Conservation (phyloP, 2,113 vertebrate genomes). For the Potamarius usumacintae region DNA sequence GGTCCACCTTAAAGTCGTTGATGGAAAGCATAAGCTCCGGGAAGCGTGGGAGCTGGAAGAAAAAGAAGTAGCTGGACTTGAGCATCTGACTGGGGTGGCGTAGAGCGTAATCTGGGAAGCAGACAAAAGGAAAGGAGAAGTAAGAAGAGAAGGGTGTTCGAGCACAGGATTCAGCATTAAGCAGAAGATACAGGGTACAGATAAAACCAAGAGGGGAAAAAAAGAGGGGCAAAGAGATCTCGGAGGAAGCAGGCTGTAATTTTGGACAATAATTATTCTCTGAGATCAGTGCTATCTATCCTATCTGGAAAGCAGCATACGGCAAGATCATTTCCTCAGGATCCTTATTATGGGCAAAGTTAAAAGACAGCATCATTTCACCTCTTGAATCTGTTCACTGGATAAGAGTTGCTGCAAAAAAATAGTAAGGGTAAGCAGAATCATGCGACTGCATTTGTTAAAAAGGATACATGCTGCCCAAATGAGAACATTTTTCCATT, state of each 20-base stretch:
- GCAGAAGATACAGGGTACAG: neutral
- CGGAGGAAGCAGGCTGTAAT: neutral
- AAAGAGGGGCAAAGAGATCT: neutral
- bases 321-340: neutral
- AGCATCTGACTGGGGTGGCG: conserved; percentile 92
- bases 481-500: neutral
- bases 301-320: neutral
- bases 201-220: neutral
- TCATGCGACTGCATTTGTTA: neutral
- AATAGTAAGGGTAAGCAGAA: neutral
- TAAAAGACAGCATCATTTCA: neutral
- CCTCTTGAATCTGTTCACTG: neutral
- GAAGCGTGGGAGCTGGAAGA: conserved; percentile 96
- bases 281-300: neutral
- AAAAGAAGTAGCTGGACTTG: conserved; percentile 95
- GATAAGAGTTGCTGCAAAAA: neutral
- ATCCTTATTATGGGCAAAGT: neutral
- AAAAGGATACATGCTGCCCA: neutral
- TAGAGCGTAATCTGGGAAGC: conserved; percentile 88
- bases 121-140: neutral
- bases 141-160: neutral
- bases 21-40: conserved; percentile 98
- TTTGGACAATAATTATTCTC: neutral
- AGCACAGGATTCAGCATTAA: neutral
- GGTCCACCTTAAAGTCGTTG: conserved; percentile 95